phyloP scores from a whole-genome alignment of 2,113 vertebrate genomes.

The Shinisaurus crocodilurus region DNA sequence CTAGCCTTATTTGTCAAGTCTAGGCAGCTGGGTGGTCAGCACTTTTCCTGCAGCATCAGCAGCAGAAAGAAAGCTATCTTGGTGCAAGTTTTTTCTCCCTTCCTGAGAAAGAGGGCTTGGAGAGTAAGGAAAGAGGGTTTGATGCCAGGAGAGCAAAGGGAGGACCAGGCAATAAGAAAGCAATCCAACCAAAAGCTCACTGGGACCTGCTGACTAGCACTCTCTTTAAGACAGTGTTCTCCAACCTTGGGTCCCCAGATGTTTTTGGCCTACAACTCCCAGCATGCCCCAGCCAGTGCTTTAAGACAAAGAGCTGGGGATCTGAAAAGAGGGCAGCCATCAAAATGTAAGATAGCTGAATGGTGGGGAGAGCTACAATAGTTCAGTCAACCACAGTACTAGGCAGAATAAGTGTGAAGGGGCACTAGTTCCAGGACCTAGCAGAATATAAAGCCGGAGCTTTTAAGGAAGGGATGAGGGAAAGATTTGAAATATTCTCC shows the following conservation, averaged over 20 bases:
- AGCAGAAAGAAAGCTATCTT: not conserved
- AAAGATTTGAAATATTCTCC: not conserved
- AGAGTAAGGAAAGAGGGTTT: not conserved
- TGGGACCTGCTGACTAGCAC: not conserved
- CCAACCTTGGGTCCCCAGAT: too few relatives aligned
- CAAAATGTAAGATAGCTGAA: not conserved
- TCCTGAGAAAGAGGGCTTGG: not conserved
- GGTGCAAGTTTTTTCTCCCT: not conserved
- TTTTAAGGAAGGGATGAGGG: not conserved
- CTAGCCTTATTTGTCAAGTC: not conserved
- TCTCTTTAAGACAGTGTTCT: not conserved
- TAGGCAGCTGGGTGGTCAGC: not conserved
- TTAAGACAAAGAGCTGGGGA: too few relatives aligned
- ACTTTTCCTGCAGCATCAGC: not conserved
- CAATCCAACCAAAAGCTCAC: not conserved
- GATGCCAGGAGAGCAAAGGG: not conserved
- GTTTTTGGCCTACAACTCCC: too few relatives aligned
- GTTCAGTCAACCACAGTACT: not conserved
- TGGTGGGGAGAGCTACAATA: not conserved
- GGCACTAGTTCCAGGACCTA: not conserved
- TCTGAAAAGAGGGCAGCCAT: not conserved
- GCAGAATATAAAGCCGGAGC: too few relatives aligned
- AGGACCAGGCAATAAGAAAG: not conserved
- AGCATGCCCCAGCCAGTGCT: too few relatives aligned
- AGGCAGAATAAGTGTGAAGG: not conserved